Base-by-base conservation (phyloP, 1,140 invertebrate genomes). In the Temnothorax nylanderi region DNA sequence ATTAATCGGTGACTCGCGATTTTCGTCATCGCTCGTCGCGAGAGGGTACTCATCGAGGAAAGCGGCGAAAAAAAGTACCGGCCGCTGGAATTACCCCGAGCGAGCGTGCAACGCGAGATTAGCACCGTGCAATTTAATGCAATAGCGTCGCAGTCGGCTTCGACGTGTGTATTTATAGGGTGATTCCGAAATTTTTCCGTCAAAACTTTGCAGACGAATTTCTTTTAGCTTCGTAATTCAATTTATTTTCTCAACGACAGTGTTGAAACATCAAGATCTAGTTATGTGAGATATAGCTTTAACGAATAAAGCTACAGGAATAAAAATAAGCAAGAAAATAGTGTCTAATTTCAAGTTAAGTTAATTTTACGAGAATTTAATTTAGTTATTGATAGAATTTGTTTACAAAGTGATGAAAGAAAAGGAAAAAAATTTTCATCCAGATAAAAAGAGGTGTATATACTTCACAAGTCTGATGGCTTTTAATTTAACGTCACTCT, bases 41-140 rank as follows among this genome's bases (percentile, higher is more conserved):
- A 65, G 58, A 75, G 65, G n/a, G 18, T 44, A 74, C 21, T 32
- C 54, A 18, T 62, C 54, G 32, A 47, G 80, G 41, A 74, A 82
- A 82, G 80, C 67, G 37, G 47, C n/a, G 49, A 75, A 32, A 34
- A 49, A 41, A 69, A 64, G 18, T 8, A 5, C 8, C n/a, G n/a
- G 62, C 26, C 41, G 71, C 51, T 85, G 56, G 87, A 60, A 89
- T 78, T 72, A 84, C 67, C 54, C 64, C 32, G 65, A 67, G 16
- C 65, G 34, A 58, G 47, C n/a, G 34, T 49, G 54, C 65, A 56
- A 71, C 51, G 85, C 37, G 54, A 85, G 75, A 90, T 90, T 90
- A 90, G 80, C 76, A 60, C 69, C 86, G 75, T 87, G 88, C 80
- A 90, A 90, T 90, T 90, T 90, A 87, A 90, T 62, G 60, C 67